These are phyloP conservation scores for Thereva unica DNA, from an alignment of 2,888 invertebrate species.

Conservation along the genomic window DNA sequence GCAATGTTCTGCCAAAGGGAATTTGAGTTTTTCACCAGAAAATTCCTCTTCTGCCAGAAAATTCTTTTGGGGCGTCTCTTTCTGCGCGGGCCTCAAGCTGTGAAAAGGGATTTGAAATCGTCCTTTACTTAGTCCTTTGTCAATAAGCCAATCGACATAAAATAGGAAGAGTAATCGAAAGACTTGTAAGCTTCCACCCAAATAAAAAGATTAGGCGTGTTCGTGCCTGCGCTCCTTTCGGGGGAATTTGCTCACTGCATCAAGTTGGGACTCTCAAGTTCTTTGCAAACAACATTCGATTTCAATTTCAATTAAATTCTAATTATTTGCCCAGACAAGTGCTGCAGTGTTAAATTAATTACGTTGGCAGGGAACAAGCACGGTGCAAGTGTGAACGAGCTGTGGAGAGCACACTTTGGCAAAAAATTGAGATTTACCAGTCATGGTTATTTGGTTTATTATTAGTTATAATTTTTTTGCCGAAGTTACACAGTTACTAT, in stretches of 20 bases:
- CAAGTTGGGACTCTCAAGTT: conserved; percentile 21
- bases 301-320: conserved; percentile 32
- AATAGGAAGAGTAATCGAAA: background rate
- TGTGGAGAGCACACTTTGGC: too few relatives aligned
- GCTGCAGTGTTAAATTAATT: conserved; percentile 19
- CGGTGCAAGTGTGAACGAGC: too few relatives aligned
- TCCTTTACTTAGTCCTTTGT: conserved; percentile 10
- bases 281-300: conserved; percentile 27
- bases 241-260: conserved; percentile 4
- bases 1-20: background rate
- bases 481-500: too few relatives aligned
- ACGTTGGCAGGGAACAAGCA: background rate
- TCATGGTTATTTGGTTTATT: too few relatives aligned
- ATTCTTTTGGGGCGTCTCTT: conserved; percentile 11
- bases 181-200: background rate
- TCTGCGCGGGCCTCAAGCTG: background rate
- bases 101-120: conserved; percentile 5
- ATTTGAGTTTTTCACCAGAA: too few relatives aligned
- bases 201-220: conserved; percentile 18
- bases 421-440: too few relatives aligned
- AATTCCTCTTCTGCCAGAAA: conserved; percentile 1
- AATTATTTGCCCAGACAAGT: conserved; percentile 31
- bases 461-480: too few relatives aligned
- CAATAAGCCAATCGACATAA: conserved; percentile 21
- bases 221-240: conserved; percentile 4